Base-by-base conservation (phyloP, 2,888 invertebrate genomes). In the Erannis defoliaria region DNA sequence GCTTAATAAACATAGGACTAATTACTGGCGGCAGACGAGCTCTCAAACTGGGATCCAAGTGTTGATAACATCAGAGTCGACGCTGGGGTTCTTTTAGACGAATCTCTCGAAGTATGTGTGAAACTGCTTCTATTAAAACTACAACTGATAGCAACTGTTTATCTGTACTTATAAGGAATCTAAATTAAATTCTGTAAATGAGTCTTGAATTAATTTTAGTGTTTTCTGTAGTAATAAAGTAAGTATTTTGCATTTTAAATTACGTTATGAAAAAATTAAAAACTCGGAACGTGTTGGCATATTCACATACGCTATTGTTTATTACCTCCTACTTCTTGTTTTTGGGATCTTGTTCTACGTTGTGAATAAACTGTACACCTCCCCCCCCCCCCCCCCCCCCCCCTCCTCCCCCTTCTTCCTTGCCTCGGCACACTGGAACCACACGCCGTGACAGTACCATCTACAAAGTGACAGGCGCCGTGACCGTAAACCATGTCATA, bases 1-100 rank as follows among this genome's bases (percentile, higher is more conserved):
- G 43, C 54, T 71, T 70, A 61, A 70, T 74, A 70, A 67, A 69
- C 71, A 71, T 69, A 46, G 64, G 67, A 72, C 70, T 72, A 72
- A 73, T 73, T 73, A 62, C 64, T 46, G 55, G 31, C 46, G 18
- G 18, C 54, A 40, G 48, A 58, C n/a, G 53, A 35, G 65, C 59
- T 57, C 60, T 65, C 59, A 65, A 68, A 69, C 62, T 42, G 6
- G 53, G 65, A 64, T 56, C 29, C 57, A 26, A 37, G 29, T 9
- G 6, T 12, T 55, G 62, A 68, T 65, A 57, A 23, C 46, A 63
- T 63, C 65, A 48, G 8, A 5, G 40, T 2, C 4, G 62, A 54
- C 33, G 55, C 57, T 61, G 49, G 37, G 55, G 35, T 18, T 45
- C 12, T 45, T 31, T 38, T 43, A 9, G 42, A 31, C 19, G n/a